Conservation (phyloP, 2,113 vertebrate genomes). For the Numida meleagris region DNA sequence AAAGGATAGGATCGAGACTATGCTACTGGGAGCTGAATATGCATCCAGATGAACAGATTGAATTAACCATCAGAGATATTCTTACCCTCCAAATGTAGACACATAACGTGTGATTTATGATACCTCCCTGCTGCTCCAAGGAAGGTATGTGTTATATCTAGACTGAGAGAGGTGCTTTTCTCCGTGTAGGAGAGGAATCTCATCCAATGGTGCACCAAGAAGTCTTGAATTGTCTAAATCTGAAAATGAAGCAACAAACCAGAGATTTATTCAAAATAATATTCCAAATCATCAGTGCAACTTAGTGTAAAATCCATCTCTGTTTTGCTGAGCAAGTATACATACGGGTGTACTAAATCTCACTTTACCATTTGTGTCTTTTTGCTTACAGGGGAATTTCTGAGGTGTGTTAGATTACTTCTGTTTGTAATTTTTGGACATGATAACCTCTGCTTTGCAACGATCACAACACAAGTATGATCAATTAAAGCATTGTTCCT, state of each 20-base stretch:
- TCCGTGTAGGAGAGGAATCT: not conserved
- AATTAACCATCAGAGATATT: not conserved
- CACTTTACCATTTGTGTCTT: not conserved
- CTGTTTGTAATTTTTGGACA: not conserved
- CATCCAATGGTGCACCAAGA: not conserved
- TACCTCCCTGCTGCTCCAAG: not conserved
- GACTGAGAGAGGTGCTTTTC: not conserved
- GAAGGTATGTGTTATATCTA: not conserved
- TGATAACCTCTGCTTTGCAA: not conserved
- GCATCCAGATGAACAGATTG: not conserved
- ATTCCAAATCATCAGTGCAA: not conserved
- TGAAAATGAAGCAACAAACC: not conserved
- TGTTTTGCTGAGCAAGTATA: not conserved
- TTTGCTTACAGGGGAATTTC: not conserved
- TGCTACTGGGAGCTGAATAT: not conserved
- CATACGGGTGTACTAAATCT: not conserved
- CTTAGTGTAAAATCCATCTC: not conserved
- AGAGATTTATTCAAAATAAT: not conserved
- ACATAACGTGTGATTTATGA: not conserved
- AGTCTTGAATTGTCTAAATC: not conserved
- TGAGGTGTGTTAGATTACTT: not conserved
- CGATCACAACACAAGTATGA: not conserved
- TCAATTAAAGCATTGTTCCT: not conserved
- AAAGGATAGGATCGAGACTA: not conserved
- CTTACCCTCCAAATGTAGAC: not conserved